These are phyloP conservation scores for Hydra vulgaris DNA, from an alignment of 30 jellyfish, hydroid and myxozoan species.

Conservation along the genomic window DNA sequence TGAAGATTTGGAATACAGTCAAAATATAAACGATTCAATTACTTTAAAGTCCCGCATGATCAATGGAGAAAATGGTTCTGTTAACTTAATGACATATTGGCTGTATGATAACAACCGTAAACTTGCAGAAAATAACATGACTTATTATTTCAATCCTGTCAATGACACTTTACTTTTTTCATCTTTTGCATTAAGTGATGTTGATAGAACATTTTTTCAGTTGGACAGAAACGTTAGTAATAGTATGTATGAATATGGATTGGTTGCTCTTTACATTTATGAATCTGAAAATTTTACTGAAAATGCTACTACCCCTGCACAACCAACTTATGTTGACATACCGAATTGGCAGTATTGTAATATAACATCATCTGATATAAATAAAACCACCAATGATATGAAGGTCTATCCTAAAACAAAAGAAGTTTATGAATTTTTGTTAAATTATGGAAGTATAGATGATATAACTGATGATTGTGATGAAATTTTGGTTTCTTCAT, in stretches of 20 bases:
- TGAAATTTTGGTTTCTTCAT: not conserved
- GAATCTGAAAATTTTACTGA: not conserved
- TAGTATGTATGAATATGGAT: not conserved
- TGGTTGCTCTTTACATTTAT: not conserved
- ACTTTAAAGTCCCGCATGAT: conserved; percentile 3
- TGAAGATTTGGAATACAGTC: conserved; percentile 44
- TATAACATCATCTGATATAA: not conserved
- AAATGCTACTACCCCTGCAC: not conserved
- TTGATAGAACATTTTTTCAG: not conserved
- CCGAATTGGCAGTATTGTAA: conserved; percentile 27
- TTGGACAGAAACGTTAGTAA: not conserved
- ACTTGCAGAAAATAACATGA: not conserved
- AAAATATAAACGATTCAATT: conserved; percentile 1
- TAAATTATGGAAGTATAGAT: not conserved
- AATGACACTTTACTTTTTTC: conserved; percentile 16
- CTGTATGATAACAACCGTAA: conserved; percentile 8
- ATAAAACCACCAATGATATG: not conserved
- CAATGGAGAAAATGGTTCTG: not conserved
- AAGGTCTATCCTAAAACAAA: conserved; percentile 13
- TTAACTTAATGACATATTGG: not conserved
- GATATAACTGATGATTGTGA: not conserved
- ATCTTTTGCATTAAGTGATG: conserved; percentile 4
- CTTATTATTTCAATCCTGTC: conserved; percentile 1
- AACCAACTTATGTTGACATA: conserved; percentile 4
- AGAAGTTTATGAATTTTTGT: not conserved